Conservation (phyloP, 2,888 invertebrate genomes). For the Eupithecia exiguata region DNA sequence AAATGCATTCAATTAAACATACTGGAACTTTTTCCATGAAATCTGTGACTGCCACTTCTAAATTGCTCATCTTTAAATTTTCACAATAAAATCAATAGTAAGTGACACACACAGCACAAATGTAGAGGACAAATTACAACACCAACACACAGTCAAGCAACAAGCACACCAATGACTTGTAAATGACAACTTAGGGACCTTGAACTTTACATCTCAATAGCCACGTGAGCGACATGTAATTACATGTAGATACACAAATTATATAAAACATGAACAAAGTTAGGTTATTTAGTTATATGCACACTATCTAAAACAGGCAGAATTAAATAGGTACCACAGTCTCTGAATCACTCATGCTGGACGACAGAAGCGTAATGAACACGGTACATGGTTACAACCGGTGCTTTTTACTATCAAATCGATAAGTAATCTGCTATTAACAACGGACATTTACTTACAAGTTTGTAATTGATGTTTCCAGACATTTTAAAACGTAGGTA, state of each 20-base stretch:
- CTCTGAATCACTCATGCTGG: conserved; percentile 53
- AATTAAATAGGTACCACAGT: conserved; percentile 52
- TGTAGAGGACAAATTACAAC: conserved; percentile 26
- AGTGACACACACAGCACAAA: background rate
- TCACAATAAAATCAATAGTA: background rate
- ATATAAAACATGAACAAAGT: conserved; percentile 30
- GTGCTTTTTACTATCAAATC: conserved; percentile 18
- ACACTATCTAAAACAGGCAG: conserved; percentile 14
- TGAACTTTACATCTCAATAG: conserved; percentile 42
- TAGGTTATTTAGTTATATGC: conserved; percentile 25
- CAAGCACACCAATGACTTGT: conserved; percentile 25
- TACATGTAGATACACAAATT: conserved; percentile 13
- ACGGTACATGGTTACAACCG: conserved; percentile 17
- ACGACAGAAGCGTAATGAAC: conserved; percentile 28
- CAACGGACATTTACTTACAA: conserved; percentile 53
- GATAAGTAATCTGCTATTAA: conserved; percentile 21
- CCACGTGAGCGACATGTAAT: conserved; percentile 13
- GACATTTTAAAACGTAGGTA: conserved; percentile 50
- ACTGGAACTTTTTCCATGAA: conserved; percentile 59
- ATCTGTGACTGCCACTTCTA: conserved; percentile 61
- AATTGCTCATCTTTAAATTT: conserved; percentile 59
- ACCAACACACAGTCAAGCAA: conserved; percentile 28
- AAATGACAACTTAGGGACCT: conserved; percentile 43
- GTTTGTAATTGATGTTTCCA: conserved; percentile 51
- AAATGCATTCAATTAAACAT: conserved; percentile 49